phyloP scores from a whole-genome alignment of 92 coral and sea anemone species.

The Siderastrea radians region DNA sequence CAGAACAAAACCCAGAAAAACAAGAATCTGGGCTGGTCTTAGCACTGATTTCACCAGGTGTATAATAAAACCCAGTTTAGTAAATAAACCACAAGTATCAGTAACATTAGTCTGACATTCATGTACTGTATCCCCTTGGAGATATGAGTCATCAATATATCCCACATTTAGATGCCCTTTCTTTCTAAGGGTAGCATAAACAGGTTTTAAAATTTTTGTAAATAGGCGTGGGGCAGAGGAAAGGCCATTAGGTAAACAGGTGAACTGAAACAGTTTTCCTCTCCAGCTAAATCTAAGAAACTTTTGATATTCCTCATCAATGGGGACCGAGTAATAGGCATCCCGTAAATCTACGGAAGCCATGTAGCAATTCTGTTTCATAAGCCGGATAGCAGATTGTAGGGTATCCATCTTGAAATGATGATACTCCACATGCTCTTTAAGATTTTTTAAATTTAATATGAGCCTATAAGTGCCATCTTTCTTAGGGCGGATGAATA shows the following conservation, averaged over 20 bases:
- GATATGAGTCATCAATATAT: conserved; percentile 60
- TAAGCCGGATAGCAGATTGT: conserved; percentile 26
- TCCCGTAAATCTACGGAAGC: conserved; percentile 15
- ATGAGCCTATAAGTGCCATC: conserved; percentile 33
- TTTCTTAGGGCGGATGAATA: conserved; percentile 19
- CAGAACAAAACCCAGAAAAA: too few relatives aligned
- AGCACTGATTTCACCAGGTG: neutral
- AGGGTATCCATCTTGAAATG: conserved; percentile 54
- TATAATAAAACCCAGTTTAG: conserved; percentile 30
- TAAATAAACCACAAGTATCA: conserved; percentile 9
- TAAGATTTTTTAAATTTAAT: conserved; percentile 30
- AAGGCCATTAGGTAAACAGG: conserved; percentile 26
- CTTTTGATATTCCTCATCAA: too few relatives aligned
- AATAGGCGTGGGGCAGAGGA: conserved; percentile 20
- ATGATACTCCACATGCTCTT: conserved; percentile 14
- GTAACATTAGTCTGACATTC: conserved; percentile 13
- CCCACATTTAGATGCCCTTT: conserved; percentile 50
- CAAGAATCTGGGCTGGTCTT: too few relatives aligned
- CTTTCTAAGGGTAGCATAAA: conserved; percentile 40
- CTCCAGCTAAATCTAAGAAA: too few relatives aligned
- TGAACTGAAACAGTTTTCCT: too few relatives aligned
- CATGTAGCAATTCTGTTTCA: conserved; percentile 35
- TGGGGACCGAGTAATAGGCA: too few relatives aligned
- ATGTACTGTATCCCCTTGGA: conserved; percentile 25
- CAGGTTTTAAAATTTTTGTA: conserved; percentile 39